These are phyloP conservation scores for Didymodactylos carnosus DNA, from an alignment of 2,888 invertebrate species.

Conservation along the genomic window DNA sequence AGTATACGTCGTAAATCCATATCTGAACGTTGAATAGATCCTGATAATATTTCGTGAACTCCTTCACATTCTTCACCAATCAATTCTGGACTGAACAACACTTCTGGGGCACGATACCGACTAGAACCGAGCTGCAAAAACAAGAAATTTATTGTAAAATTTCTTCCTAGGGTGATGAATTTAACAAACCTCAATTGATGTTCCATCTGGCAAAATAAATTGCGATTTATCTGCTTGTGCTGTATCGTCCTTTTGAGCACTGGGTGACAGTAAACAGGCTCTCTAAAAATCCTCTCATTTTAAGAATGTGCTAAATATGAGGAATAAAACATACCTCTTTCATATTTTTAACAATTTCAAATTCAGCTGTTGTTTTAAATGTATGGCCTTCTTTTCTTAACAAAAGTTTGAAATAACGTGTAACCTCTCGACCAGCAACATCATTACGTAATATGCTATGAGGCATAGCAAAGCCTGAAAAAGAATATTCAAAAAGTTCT, in stretches of 20 bases:
- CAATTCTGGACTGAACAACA: constrained; percentile 85
- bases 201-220: constrained; percentile 83
- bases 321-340: constrained; percentile 50
- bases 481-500: neutral
- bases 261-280: constrained; percentile 77
- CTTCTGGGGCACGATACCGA: constrained; percentile 84
- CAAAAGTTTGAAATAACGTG: constrained; percentile 64
- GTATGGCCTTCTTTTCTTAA: constrained; percentile 87
- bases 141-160: neutral
- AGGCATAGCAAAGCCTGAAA: constrained; percentile 25
- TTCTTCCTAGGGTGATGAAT: too few species aligned
- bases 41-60: constrained; percentile 81
- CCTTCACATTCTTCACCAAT: constrained; percentile 87
- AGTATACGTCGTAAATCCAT: constrained; percentile 85
- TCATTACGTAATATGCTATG: constrained; percentile 75
- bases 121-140: constrained; percentile 62
- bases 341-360: constrained; percentile 83
- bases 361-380: constrained; percentile 84
- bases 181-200: constrained; percentile 59
- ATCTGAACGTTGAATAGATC: constrained; percentile 90
- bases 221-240: constrained; percentile 69
- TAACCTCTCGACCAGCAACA: constrained; percentile 89
- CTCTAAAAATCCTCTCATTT: constrained; percentile 39
- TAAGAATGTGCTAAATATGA: neutral
- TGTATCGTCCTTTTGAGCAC: constrained; percentile 79